phyloP scores from a whole-genome alignment of 2,113 vertebrate genomes.

The Anser cygnoides region DNA sequence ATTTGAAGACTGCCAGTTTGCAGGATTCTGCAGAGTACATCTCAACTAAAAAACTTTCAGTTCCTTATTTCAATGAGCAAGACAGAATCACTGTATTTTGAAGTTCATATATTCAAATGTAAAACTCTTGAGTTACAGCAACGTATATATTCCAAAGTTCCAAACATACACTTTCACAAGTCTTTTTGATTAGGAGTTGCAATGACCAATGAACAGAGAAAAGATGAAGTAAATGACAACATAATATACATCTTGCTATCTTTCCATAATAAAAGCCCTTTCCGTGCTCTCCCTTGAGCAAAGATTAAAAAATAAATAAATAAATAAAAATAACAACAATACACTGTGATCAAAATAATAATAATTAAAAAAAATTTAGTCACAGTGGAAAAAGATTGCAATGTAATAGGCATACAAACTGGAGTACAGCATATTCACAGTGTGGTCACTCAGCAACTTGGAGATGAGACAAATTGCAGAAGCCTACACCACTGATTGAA shows the following conservation, averaged over 20 bases:
- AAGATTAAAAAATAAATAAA: background rate
- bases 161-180: background rate
- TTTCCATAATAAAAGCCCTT: background rate
- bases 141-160: background rate
- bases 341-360: background rate
- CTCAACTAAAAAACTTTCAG: background rate
- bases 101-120: background rate
- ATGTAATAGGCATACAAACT: background rate
- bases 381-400: background rate
- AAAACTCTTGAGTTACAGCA: background rate
- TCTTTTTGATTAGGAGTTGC: background rate
- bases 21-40: background rate
- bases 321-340: background rate
- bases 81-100: background rate
- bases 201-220: background rate
- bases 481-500: conserved; percentile 54
- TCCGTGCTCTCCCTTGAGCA: background rate
- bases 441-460: conserved; percentile 32
- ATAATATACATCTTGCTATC: background rate
- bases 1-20: background rate
- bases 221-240: background rate
- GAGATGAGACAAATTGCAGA: conserved; percentile 48
- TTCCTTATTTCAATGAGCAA: background rate
- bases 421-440: background rate
- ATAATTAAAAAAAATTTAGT: background rate